A percentile compares a stretch with the other conserved stretches of the same genome.
These are phyloP conservation scores for Pseudeuparius sepicola DNA, from an alignment of 2,888 invertebrate genomes.

Conservation along the genomic window DNA sequence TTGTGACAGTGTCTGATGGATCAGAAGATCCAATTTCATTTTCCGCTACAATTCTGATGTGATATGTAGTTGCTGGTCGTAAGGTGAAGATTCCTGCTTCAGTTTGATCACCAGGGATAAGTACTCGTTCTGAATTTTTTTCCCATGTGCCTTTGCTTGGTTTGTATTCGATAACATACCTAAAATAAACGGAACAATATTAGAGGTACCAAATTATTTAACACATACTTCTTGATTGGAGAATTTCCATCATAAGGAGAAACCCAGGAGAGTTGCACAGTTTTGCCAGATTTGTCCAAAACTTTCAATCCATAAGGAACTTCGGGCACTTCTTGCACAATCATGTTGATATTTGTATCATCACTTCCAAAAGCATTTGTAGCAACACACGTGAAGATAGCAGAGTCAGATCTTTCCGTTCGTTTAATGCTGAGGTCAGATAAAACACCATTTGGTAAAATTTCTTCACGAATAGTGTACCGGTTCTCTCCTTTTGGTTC, in stretches of 20 bases:
- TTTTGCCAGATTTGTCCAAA: slow-evolving; percentile 81
- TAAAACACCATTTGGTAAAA: slow-evolving; percentile 75
- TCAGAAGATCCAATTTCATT: slow-evolving; percentile 90
- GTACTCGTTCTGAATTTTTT: slow-evolving; percentile 74
- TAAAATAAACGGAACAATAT: slow-evolving; percentile 14
- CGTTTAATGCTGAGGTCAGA: slow-evolving; percentile 83
- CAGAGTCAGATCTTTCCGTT: slow-evolving; percentile 81
- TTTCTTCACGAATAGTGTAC: slow-evolving; percentile 80
- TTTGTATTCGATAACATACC: slow-evolving; percentile 83
- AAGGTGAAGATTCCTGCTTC: slow-evolving; percentile 84
- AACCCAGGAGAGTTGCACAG: slow-evolving; percentile 86
- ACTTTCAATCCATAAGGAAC: slow-evolving; percentile 82
- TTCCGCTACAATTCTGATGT: slow-evolving; percentile 85
- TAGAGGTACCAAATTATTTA: not conserved
- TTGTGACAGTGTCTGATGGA: slow-evolving; percentile 85
- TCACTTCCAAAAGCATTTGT: slow-evolving; percentile 91
- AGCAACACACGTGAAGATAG: slow-evolving; percentile 83
- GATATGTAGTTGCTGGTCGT: slow-evolving; percentile 85
- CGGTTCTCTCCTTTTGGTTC: slow-evolving; percentile 86
- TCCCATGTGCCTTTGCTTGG: slow-evolving; percentile 75
- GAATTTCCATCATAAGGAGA: slow-evolving; percentile 89
- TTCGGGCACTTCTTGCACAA: slow-evolving; percentile 86
- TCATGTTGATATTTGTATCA: slow-evolving; percentile 91
- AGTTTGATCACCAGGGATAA: slow-evolving; percentile 82
- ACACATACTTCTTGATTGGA: slow-evolving; percentile 58